phyloP scores from a whole-genome alignment of 2,888 invertebrate genomes.

The Alentia gelatinosa region DNA sequence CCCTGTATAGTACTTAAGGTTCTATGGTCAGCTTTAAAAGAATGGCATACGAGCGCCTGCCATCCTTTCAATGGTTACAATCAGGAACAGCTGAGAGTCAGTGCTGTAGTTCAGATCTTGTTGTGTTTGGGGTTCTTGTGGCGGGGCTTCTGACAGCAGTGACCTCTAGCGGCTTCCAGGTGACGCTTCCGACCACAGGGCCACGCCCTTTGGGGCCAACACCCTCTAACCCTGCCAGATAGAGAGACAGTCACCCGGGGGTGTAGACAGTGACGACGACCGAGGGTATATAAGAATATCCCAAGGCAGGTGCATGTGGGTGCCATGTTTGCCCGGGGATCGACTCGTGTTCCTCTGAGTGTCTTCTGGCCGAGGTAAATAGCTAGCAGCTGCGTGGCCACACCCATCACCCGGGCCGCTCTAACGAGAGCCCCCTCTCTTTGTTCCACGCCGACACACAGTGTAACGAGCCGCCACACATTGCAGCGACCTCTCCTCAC shows the following conservation, averaged over 20 bases:
- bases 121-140: background rate
- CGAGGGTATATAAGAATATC: background rate
- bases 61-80: too few species aligned
- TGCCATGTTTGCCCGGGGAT: background rate
- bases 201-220: background rate
- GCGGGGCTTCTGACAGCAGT: background rate
- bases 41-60: too few species aligned
- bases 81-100: too few species aligned
- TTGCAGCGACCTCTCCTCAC: background rate
- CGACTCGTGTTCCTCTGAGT: background rate
- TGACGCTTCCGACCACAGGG: too few species aligned
- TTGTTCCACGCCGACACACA: background rate
- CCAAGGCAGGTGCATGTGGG: background rate
- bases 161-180: background rate
- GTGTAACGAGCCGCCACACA: conserved; percentile 12
- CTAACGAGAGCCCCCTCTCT: background rate
- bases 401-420: conserved; percentile 15
- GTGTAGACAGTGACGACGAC: too few species aligned
- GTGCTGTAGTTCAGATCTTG: too few species aligned
- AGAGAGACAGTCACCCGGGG: background rate
- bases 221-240: background rate
- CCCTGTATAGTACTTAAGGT: too few species aligned
- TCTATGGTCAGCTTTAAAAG: too few species aligned
- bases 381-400: conserved; percentile 32
- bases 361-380: background rate